Conservation (phyloP, 2,113 vertebrate species). For the Thermophis baileyi region DNA sequence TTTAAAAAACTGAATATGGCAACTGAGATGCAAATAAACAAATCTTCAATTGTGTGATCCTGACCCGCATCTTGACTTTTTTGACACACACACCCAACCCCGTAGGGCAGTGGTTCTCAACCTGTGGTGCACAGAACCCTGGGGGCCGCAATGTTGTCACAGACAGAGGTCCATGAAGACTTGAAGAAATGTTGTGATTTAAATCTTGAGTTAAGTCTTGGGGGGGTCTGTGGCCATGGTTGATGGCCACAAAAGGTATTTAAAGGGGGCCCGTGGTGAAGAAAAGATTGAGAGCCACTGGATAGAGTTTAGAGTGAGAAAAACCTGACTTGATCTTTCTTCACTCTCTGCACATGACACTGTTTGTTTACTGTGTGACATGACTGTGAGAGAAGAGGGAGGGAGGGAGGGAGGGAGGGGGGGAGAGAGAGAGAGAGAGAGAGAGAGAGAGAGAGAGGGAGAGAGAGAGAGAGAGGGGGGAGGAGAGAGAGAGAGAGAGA, state of each 20-base stretch:
- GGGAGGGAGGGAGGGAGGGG: too few relatives aligned
- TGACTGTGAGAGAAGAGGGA: accelerated
- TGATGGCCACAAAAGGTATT: not conserved
- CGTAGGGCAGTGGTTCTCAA: not conserved
- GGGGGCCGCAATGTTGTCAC: not conserved
- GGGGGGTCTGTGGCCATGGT: not conserved
- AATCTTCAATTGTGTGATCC: not conserved
- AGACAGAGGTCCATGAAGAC: not conserved
- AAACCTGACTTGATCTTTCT: not conserved
- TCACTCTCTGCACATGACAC: not conserved
- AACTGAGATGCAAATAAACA: not conserved
- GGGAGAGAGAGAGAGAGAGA: too few relatives aligned
- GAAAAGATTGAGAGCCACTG: not conserved
- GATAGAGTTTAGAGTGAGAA: not conserved
- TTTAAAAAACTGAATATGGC: not conserved
- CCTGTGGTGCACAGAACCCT: not conserved
- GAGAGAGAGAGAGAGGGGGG: too few relatives aligned
- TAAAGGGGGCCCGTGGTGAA: not conserved
- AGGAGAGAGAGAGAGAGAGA: too few relatives aligned
- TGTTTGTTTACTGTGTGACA: not conserved
- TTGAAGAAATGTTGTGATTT: not conserved
- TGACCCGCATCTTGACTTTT: not conserved
- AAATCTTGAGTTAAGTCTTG: not conserved
- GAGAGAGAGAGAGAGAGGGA: too few relatives aligned
- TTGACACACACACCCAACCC: not conserved